Base-by-base conservation (phyloP, 30 jellyfish, hydroid and myxozoan genomes). In the Turritopsis rubra region DNA sequence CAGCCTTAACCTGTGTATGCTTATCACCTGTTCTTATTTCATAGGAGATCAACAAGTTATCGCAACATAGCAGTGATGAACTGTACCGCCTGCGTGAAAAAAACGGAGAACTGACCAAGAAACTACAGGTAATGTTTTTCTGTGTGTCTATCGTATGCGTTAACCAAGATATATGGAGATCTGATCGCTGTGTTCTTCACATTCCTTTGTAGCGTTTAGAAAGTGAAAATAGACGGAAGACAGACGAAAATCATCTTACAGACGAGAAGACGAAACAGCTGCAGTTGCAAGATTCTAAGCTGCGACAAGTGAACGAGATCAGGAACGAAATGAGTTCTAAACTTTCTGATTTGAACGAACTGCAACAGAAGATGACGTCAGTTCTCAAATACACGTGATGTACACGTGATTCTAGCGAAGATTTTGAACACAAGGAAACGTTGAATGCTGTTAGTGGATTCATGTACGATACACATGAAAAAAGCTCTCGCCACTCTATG, bases 91-190 rank as follows among this genome's bases (percentile, higher is more conserved):
- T 72, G 24, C 95, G 91, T 24, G 95, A 84, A 53, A 31, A 70
- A 84, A 85, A 90, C 86, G 91, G 90, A 0, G 95, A 90, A 21
- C 52, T 90, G 91, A 77, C 87, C 26, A 54, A 72, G 30, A 85
- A 75, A 85, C 53, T 89, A 24, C 89, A 89, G 88, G 96, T 89
- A 73, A 53, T 52, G 21, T 0, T 79, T 23, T 28, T 54, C 71
- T 25, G 19, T 0, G 29, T 79, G 13, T 60, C 72, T 21, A 17
- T 54, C 72, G 17, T 54, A 16, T 54, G 21, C 21, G 17, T 54
- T 54, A 21, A 54, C 72, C 18, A 18, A 8, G 75, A 23, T 75
- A 1, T 75, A 7, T 13, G n/a, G n/a, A n/a, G n/a, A n/a, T n/a
- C n/a, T n/a, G n/a, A 1, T 72, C 52, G 28, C 22, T 72, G 28